These are phyloP conservation scores for Sebastes vulpes DNA, from an alignment of 2,797 vertebrate species.

Conservation along the genomic window DNA sequence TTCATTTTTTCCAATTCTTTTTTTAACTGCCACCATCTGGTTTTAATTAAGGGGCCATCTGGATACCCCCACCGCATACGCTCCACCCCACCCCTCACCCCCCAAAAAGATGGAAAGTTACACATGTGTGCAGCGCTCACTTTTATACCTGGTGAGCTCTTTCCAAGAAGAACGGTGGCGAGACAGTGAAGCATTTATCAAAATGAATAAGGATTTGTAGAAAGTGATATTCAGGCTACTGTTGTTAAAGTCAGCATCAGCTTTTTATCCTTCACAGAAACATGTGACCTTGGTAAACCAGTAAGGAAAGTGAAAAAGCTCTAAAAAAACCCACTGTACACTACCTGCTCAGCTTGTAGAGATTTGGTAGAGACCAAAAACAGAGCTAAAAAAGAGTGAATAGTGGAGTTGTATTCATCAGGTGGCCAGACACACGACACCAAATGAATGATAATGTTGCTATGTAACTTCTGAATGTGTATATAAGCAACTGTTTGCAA, in stretches of 20 bases:
- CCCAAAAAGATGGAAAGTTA: conserved; percentile 64
- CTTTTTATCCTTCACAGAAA: background rate
- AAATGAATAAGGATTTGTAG: background rate
- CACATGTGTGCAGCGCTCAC: conserved; percentile 36
- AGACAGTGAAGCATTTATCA: background rate
- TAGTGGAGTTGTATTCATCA: no score
- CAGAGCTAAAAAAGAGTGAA: background rate
- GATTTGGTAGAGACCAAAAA: background rate
- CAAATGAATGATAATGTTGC: no score
- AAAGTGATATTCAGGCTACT: background rate
- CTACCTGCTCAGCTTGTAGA: background rate
- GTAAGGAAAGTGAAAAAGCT: background rate
- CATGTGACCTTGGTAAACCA: background rate
- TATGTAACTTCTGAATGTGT: background rate
- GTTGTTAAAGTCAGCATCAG: background rate
- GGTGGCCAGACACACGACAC: accelerated
- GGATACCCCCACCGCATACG: conserved; percentile 36
- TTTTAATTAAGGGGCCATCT: conserved; percentile 79
- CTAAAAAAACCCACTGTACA: background rate
- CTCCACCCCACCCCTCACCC: background rate
- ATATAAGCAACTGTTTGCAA: background rate
- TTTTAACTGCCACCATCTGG: conserved; percentile 74
- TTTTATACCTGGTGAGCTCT: conserved; percentile 66
- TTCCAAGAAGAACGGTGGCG: conserved; percentile 1
- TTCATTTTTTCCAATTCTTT: conserved; percentile 51